Conservation (phyloP, 2,797 vertebrate genomes). For the Leuciscus waleckii region DNA sequence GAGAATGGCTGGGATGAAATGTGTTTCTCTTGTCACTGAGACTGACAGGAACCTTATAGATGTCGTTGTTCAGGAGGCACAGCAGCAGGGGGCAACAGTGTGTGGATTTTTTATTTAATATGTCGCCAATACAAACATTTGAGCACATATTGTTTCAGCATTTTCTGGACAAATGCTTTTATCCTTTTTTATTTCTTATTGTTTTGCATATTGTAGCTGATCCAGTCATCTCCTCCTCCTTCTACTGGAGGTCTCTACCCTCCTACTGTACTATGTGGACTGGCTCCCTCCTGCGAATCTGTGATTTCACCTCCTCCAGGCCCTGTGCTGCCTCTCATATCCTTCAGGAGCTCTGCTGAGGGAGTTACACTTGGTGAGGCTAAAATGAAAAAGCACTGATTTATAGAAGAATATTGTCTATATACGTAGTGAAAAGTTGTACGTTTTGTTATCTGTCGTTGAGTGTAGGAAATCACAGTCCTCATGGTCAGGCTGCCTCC, state of each 20-base stretch:
- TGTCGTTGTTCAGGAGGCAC: constrained; percentile 76
- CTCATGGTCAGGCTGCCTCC: constrained; percentile 81
- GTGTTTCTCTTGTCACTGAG: constrained; percentile 71
- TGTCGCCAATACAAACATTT: not conserved
- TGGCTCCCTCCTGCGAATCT: constrained; percentile 79
- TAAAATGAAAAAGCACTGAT: not conserved
- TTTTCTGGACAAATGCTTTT: not conserved
- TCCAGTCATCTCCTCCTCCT: constrained; percentile 73
- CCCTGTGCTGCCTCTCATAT: constrained; percentile 83
- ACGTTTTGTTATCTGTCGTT: not conserved
- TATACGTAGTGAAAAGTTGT: not conserved
- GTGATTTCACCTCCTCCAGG: constrained; percentile 79
- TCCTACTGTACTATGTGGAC: constrained; percentile 83
- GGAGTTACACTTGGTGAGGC: constrained; percentile 80
- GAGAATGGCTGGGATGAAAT: constrained; percentile 74
- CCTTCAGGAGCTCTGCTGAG: constrained; percentile 86
- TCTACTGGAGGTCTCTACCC: constrained; percentile 76
- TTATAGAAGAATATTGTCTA: not conserved
- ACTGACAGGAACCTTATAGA: constrained; percentile 69
- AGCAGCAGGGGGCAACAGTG: constrained; percentile 84
- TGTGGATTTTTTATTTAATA: constrained; percentile 51
- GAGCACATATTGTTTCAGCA: not conserved
- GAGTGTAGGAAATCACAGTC: constrained; percentile 79
- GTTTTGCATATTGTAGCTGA: constrained; percentile 73
- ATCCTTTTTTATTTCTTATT: not conserved